Evolutionary conservation across 2,888 invertebrate species (phyloP).

Genomic region (Camponotus fellah): DNA sequence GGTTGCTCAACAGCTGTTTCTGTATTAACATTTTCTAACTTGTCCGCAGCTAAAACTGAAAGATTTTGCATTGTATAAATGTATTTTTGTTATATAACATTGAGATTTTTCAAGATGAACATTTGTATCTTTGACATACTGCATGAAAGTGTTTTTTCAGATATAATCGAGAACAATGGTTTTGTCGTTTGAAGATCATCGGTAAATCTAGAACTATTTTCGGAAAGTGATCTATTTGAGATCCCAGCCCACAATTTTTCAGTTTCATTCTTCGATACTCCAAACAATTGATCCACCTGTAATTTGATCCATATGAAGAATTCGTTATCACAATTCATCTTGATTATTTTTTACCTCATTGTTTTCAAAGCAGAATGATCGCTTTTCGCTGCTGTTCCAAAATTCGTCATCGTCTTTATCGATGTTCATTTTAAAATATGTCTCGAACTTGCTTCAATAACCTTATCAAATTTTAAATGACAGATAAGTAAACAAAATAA

Average conservation of each 20-base stretch:
- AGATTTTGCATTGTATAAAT: background rate
- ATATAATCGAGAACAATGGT: constrained; percentile 86
- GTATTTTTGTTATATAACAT: background rate
- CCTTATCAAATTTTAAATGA: background rate
- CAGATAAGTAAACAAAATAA: background rate
- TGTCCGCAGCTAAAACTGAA: constrained; percentile 86
- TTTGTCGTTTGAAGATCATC: constrained; percentile 78
- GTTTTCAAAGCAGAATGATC: constrained; percentile 93
- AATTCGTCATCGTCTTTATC: constrained; percentile 90
- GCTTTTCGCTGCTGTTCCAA: constrained; percentile 92
- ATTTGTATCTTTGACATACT: constrained; percentile 77
- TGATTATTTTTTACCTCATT: constrained; percentile 88
- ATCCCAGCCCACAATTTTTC: constrained; percentile 85
- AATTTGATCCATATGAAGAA: background rate
- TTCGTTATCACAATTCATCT: constrained; percentile 5
- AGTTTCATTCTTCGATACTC: constrained; percentile 85
- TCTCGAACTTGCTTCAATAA: background rate
- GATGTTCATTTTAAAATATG: constrained; percentile 66
- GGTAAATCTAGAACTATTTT: constrained; percentile 76
- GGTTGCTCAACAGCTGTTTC: constrained; percentile 81
- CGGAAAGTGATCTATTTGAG: constrained; percentile 78
- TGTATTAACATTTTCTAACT: constrained; percentile 74
- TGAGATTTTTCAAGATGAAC: background rate
- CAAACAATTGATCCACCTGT: constrained; percentile 88
- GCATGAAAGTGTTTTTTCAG: constrained; percentile 83